A percentile compares a stretch with the other conserved stretches of the same genome.
Evolutionary conservation across 2,888 invertebrate species (phyloP).

Genomic region (Aromia moschata): DNA sequence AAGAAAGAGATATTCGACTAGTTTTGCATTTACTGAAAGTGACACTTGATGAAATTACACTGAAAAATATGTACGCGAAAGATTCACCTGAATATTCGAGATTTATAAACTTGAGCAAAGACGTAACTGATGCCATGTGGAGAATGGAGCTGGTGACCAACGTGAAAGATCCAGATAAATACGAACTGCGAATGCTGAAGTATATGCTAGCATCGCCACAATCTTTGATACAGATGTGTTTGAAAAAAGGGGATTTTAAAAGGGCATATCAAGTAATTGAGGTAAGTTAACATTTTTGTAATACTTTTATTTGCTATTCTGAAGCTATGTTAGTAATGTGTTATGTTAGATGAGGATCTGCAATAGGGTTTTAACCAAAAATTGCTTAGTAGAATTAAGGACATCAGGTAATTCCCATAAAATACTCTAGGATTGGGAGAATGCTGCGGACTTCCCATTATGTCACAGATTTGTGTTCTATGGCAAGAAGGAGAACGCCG

Average conservation of each 20-base stretch:
- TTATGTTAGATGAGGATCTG: no score
- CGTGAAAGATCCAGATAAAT: constrained; percentile 64
- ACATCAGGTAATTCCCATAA: no score
- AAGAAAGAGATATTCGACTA: constrained; percentile 68
- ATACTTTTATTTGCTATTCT: no score
- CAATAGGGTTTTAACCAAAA: no score
- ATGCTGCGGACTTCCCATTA: no score
- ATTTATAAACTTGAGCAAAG: constrained; percentile 61
- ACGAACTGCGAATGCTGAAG: constrained; percentile 66
- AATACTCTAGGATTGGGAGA: no score
- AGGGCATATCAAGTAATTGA: constrained; percentile 83
- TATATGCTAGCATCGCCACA: constrained; percentile 81
- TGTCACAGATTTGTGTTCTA: no score
- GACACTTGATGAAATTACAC: constrained; percentile 65
- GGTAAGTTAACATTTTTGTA: no score
- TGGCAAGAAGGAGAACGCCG: no score
- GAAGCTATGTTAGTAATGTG: no score
- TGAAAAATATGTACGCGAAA: constrained; percentile 58
- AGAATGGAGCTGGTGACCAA: constrained; percentile 75
- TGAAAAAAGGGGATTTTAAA: constrained; percentile 76
- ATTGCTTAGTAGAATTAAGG: no score
- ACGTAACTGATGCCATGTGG: constrained; percentile 77
- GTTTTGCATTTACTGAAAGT: constrained; percentile 68
- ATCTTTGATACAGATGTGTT: constrained; percentile 78
- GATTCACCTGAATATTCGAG: constrained; percentile 52